phyloP scores from a whole-genome alignment of 1,140 invertebrate genomes.

The Nasonia vitripennis region DNA sequence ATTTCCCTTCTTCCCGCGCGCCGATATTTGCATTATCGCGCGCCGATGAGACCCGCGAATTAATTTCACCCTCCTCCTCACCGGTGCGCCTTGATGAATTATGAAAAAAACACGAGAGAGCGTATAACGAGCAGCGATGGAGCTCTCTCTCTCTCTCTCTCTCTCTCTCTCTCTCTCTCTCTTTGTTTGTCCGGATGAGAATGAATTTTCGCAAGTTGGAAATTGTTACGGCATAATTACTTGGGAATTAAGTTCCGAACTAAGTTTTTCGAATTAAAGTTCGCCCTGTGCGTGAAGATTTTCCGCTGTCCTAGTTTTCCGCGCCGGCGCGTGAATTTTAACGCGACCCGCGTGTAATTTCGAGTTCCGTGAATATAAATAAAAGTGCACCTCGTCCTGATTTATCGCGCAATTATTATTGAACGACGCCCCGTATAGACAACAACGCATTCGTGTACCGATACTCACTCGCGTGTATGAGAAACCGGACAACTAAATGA shows the following conservation, averaged over 20 bases:
- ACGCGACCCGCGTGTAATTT: too few relatives aligned
- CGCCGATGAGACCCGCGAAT: conserved; percentile 1
- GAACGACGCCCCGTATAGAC: not conserved
- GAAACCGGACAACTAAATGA: conserved; percentile 8
- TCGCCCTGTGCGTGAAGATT: not conserved
- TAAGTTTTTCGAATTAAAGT: conserved; percentile 3
- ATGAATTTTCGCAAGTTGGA: not conserved
- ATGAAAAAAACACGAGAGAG: not conserved
- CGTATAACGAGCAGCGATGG: not conserved
- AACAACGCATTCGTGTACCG: not conserved
- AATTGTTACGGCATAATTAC: not conserved
- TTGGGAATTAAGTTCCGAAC: not conserved
- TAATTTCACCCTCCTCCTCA: not conserved
- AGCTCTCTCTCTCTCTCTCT: too few relatives aligned
- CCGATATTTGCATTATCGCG: conserved; percentile 21
- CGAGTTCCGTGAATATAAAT: too few relatives aligned
- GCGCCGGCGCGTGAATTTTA: too few relatives aligned
- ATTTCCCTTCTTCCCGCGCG: not conserved
- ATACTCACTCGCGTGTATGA: not conserved
- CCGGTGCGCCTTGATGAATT: not conserved
- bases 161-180: too few relatives aligned
- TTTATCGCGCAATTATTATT: not conserved
- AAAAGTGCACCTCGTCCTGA: not conserved
- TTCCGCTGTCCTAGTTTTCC: not conserved
- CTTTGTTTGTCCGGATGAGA: too few relatives aligned